Evolutionary conservation across 2,113 vertebrate species (phyloP).

Genomic region (Hyperopisus bebe): DNA sequence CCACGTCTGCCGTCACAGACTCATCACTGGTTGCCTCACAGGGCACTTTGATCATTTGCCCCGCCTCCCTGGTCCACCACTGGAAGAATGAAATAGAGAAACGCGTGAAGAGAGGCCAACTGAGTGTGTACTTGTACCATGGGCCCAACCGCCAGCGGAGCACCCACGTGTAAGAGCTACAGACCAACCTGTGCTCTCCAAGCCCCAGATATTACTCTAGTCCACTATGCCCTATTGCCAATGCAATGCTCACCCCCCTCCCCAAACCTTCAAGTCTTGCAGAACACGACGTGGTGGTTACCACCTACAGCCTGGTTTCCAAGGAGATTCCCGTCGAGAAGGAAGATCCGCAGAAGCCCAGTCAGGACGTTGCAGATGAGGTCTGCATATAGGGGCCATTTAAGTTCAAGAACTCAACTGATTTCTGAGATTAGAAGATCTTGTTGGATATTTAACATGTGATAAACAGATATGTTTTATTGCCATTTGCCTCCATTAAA

Average conservation of each 20-base stretch:
- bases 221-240: not conserved
- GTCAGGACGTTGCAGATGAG: constrained; percentile 48
- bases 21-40: constrained; percentile 53
- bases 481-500: not conserved
- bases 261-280: constrained; percentile 63
- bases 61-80: constrained; percentile 90
- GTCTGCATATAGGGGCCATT: constrained; percentile 40
- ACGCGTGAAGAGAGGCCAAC: constrained; percentile 53
- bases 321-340: constrained; percentile 78
- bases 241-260: not conserved
- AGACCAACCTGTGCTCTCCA: not conserved
- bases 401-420: not conserved
- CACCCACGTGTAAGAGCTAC: constrained; percentile 63
- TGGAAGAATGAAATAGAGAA: constrained; percentile 89
- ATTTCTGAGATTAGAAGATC: not conserved
- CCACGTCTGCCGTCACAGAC: constrained; percentile 50
- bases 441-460: not conserved
- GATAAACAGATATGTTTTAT: not conserved
- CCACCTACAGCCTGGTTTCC: constrained; percentile 83
- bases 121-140: constrained; percentile 82
- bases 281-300: constrained; percentile 81
- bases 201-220: not conserved
- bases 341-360: constrained; percentile 58
- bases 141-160: constrained; percentile 72
- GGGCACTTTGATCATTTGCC: constrained; percentile 82